Evolutionary conservation across 2,888 invertebrate species (phyloP).

Genomic region (Coremacera marginata): DNA sequence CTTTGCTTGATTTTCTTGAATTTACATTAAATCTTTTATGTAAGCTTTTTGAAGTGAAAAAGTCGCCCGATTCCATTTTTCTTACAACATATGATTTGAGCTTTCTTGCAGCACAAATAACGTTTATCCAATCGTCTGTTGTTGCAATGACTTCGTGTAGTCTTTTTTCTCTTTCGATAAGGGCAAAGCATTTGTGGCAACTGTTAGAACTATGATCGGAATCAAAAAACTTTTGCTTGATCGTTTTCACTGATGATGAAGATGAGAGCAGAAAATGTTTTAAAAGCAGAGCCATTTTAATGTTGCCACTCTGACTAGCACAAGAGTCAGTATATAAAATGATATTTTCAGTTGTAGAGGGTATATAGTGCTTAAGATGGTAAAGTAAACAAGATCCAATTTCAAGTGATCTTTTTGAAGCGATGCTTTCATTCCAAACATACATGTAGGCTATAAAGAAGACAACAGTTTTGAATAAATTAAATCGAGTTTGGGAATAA

Average conservation of each 20-base stretch:
- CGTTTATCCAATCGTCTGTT: conserved; percentile 19
- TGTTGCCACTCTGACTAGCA: conserved; percentile 24
- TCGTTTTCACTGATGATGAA: conserved; percentile 10
- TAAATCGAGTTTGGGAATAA: too few species aligned
- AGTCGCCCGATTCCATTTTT: too few species aligned
- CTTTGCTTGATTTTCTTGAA: too few species aligned
- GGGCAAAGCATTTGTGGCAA: conserved; percentile 20
- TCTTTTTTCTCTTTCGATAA: conserved; percentile 5
- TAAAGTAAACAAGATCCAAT: conserved; percentile 26
- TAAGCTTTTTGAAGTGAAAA: too few species aligned
- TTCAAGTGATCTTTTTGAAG: conserved; percentile 4
- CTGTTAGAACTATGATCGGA: neutral
- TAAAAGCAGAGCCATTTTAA: conserved; percentile 18
- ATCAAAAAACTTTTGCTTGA: conserved; percentile 22
- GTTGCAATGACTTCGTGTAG: conserved; percentile 16
- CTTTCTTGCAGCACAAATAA: conserved; percentile 20
- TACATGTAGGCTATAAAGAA: conserved; percentile 27
- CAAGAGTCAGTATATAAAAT: conserved; percentile 30
- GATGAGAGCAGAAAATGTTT: too few species aligned
- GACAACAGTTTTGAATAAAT: neutral
- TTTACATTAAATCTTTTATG: too few species aligned
- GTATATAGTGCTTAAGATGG: conserved; percentile 23
- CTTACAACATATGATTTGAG: too few species aligned
- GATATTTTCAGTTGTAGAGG: conserved; percentile 19
- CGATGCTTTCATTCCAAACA: conserved; percentile 8